These are phyloP conservation scores for Meiosimyza decipiens DNA, from an alignment of 2,888 invertebrate genomes.

Conservation along the genomic window DNA sequence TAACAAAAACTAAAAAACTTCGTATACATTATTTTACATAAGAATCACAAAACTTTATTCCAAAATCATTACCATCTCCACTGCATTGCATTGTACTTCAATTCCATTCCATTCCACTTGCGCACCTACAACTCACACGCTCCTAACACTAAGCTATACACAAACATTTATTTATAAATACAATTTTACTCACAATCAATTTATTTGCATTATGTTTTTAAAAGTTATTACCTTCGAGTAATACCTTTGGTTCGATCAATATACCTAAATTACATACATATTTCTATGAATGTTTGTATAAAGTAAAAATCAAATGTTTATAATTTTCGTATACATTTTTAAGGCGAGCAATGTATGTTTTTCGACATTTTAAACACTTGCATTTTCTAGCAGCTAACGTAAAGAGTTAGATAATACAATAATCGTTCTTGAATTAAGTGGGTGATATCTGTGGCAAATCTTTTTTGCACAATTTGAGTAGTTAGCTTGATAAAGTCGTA, in stretches of 20 bases:
- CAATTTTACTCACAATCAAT: no score
- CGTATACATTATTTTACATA: constrained; percentile 62
- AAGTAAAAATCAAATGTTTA: constrained; percentile 17
- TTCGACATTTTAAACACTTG: constrained; percentile 6
- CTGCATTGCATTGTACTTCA: constrained; percentile 1
- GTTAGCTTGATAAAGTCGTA: constrained; percentile 44
- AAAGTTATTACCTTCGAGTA: no score
- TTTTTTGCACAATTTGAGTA: constrained; percentile 41
- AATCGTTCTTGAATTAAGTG: no score
- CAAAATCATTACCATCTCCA: neutral
- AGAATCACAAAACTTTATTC: constrained; percentile 53
- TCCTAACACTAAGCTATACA: constrained; percentile 19
- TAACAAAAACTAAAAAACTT: constrained; percentile 33
- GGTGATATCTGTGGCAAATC: no score
- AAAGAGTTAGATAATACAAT: constrained; percentile 8
- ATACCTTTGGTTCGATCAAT: no score
- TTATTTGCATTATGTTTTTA: no score
- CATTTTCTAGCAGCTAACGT: constrained; percentile 20
- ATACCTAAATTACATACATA: no score
- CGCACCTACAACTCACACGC: constrained; percentile 4
- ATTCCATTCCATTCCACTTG: constrained; percentile 4
- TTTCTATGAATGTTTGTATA: neutral
- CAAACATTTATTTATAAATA: constrained; percentile 3
- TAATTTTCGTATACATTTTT: constrained; percentile 33
- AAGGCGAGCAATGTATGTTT: constrained; percentile 31